Conservation (phyloP, 2,888 invertebrate genomes). For the Lottia scabra region DNA sequence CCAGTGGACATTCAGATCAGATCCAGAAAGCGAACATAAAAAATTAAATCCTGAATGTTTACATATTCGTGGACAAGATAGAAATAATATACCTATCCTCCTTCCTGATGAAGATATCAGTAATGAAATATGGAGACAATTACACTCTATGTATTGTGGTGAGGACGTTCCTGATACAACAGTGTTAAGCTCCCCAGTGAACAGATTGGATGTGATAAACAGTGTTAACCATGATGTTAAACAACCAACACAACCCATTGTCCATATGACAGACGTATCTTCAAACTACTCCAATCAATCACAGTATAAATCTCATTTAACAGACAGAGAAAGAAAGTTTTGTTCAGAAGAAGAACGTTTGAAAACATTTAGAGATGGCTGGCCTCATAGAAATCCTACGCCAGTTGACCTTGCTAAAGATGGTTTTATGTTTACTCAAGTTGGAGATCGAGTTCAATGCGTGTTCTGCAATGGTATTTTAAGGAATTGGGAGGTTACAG, state of each 20-base stretch:
- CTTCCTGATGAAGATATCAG: conserved; percentile 1
- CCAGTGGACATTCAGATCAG: background rate
- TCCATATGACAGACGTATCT: background rate
- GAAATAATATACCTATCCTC: conserved; percentile 3
- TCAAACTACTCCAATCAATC: background rate
- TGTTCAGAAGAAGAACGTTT: conserved; percentile 45
- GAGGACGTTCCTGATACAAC: conserved; percentile 5
- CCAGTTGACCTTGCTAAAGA: conserved; percentile 80
- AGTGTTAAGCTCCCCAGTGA: background rate
- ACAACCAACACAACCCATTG: background rate
- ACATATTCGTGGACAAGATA: background rate
- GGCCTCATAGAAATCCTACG: conserved; percentile 38
- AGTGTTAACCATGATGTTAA: conserved; percentile 1
- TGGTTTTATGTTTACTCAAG: conserved; percentile 85
- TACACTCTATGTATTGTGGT: conserved; percentile 13
- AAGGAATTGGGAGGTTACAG: conserved; percentile 90
- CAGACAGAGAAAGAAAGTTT: conserved; percentile 33
- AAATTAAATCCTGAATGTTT: conserved; percentile 8
- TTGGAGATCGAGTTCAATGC: conserved; percentile 90
- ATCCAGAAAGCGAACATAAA: conserved; percentile 7
- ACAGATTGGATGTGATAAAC: background rate
- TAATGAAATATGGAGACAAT: background rate
- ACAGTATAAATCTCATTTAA: background rate
- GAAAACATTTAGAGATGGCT: conserved; percentile 41
- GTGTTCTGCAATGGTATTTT: conserved; percentile 94